Percentiles rank a stretch among this genome's conserved stretches.
Evolutionary conservation across 2,888 invertebrate species (phyloP).

Genomic region (Horisme vitalbata): DNA sequence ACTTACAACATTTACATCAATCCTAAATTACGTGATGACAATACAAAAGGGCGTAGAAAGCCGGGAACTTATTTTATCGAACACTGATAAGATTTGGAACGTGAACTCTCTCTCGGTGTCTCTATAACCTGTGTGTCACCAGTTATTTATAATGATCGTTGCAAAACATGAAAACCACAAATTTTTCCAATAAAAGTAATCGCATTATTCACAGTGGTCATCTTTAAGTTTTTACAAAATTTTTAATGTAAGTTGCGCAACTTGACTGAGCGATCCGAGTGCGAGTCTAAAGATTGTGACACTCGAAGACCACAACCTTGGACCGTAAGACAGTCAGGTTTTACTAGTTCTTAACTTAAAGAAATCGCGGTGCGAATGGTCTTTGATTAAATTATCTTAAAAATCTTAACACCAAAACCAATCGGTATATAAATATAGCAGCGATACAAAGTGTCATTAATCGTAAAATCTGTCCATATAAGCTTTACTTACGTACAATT

Average conservation of each 20-base stretch:
- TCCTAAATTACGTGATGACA: slow-evolving; percentile 74
- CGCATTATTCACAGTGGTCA: slow-evolving; percentile 43
- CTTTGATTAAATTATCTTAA: neutral
- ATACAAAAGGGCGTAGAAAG: slow-evolving; percentile 65
- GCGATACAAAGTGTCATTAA: neutral
- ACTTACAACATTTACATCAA: slow-evolving; percentile 78
- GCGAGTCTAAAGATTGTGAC: slow-evolving; percentile 53
- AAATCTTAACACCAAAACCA: neutral
- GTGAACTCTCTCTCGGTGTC: neutral
- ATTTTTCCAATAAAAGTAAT: slow-evolving; percentile 44
- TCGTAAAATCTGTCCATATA: too few species aligned
- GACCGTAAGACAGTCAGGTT: slow-evolving; percentile 23
- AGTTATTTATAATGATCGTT: slow-evolving; percentile 26
- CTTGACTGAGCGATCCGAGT: slow-evolving; percentile 42
- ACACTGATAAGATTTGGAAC: slow-evolving; percentile 23
- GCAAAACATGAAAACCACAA: slow-evolving; percentile 31
- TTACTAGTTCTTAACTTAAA: slow-evolving; percentile 16
- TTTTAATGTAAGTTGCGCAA: slow-evolving; percentile 49
- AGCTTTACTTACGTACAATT: too few species aligned
- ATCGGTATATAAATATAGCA: too few species aligned
- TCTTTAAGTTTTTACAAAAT: slow-evolving; percentile 41
- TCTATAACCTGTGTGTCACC: slow-evolving; percentile 20
- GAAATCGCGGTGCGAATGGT: slow-evolving; percentile 2
- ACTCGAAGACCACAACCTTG: slow-evolving; percentile 51
- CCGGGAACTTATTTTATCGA: slow-evolving; percentile 37